Evolutionary conservation across 2,888 invertebrate species (phyloP), one percentile per base, ranked within the genome.

Genomic region (Balanococcus diminutus): DNA sequence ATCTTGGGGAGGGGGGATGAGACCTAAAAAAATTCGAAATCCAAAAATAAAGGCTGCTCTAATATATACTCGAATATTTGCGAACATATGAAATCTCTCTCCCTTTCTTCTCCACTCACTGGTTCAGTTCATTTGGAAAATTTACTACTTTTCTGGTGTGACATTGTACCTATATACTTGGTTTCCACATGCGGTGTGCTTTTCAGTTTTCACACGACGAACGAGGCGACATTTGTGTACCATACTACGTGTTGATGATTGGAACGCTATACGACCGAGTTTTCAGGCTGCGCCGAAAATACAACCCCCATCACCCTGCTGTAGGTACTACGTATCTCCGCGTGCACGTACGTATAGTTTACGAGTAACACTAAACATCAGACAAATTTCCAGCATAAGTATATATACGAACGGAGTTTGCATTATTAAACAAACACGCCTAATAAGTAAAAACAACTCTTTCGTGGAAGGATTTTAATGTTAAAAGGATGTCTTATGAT

Each of bases 391-490:
- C 22, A 25, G 28, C 28, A 4, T 22, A 8, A 56, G 19, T 16
- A 16, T 3, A 19, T 51, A 19, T n/a, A 51, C 1, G 51, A n/a
- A n/a, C 2, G 5, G 19, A 31, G 32, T 75, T 75, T 32, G 75
- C 75, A 28, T 75, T 75, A 75, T 75, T 75, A 75, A 75, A 75
- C 75, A 75, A 75, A 75, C 75, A 75, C 75, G 75, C 32, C 75
- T 75, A 75, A 75, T 75, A 75, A 75, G 32, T 75, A 75, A 75
- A 75, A 75, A 75, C 75, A 75, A 75, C 75, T 75, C 75, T 75
- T 67, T 67, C 67, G 67, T 28, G n/a, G 32, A 32, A 16, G 36
- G n/a, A 75, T 31, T 75, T 75, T 75, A 75, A 75, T 75, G 75
- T 32, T 75, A 32, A 75, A 75, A 75, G 75, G 75, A 75, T 32